Base-by-base conservation (phyloP, 2,113 vertebrate species). In the Thalassarche chlororhynchos region DNA sequence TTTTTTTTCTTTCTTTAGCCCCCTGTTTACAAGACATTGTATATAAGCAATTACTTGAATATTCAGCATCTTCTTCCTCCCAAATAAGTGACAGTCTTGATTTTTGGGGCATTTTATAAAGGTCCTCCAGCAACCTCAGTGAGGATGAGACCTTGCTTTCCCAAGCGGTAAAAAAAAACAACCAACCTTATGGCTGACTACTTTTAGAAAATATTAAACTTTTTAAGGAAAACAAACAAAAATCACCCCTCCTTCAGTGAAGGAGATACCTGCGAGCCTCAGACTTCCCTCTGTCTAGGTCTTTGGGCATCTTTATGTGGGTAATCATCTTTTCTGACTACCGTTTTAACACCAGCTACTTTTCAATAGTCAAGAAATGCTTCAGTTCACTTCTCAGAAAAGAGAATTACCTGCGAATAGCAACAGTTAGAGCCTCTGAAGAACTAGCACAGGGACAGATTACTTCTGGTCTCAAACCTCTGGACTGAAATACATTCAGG, bases 361-460 rank as follows among this genome's bases (percentile, higher is more conserved):
- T 19, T 74, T 58, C 51, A 79, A 10, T 2, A 83, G 44, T 2
- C 29, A 90, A 84, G 23, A 47, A 83, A 85, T 49, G 51, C 36
- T 47, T 68, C 21, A 38, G 54, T 12, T 69, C 38, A 16, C 13
- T 36, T n/a, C 42, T 82, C 23, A 51, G 46, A 13, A 54, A 86
- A 90, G 21, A 14, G 7, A 60, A 80, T 88, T 97, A 99, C 99
- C 99, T 99, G 96, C 99, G 99, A 97, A 99, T 98, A 97, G 99
- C 99, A 65, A 99, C 99, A 4, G 99, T 99, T 68, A 99, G 98
- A 0, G 99, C 99, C 96, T 99, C 99, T 25, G 99, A 98, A 44
- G 99, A 99, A 72, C 99, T 98, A 85, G 99, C 99, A 95, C 99
- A 99, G 14, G 99, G 99, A 93, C 99, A 99, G 97, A 99, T 99